phyloP scores from a whole-genome alignment of 2,888 invertebrate species.

The Lumbricus terrestris region DNA sequence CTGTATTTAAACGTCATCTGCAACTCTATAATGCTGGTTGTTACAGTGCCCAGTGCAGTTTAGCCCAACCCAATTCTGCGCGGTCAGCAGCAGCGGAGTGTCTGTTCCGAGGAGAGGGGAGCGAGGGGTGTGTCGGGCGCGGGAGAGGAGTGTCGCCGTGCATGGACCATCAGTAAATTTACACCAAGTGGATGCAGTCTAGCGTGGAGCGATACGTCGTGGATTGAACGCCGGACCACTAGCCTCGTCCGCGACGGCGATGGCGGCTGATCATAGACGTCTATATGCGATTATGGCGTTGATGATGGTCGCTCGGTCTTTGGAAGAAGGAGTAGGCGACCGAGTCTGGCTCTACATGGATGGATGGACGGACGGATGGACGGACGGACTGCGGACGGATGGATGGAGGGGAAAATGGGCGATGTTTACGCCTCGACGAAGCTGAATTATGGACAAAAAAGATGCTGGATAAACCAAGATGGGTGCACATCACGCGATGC shows the following conservation, averaged over 20 bases:
- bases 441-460: neutral
- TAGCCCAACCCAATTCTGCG: neutral
- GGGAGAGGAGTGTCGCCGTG: neutral
- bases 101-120: neutral
- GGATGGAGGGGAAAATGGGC: neutral
- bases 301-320: neutral
- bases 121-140: neutral
- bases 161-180: neutral
- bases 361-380: neutral
- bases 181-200: neutral
- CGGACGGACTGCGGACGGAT: neutral
- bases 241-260: neutral
- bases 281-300: neutral
- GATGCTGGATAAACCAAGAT: neutral
- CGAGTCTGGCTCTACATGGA: neutral
- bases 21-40: no score
- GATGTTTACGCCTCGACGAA: neutral
- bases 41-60: neutral
- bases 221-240: neutral
- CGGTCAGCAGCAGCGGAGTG: neutral
- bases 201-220: neutral
- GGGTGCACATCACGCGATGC: neutral
- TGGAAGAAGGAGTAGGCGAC: neutral
- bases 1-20: neutral
- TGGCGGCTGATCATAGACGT: no score